Conservation (phyloP, 2,797 vertebrate genomes). For the Kryptolebias ocellatus region DNA sequence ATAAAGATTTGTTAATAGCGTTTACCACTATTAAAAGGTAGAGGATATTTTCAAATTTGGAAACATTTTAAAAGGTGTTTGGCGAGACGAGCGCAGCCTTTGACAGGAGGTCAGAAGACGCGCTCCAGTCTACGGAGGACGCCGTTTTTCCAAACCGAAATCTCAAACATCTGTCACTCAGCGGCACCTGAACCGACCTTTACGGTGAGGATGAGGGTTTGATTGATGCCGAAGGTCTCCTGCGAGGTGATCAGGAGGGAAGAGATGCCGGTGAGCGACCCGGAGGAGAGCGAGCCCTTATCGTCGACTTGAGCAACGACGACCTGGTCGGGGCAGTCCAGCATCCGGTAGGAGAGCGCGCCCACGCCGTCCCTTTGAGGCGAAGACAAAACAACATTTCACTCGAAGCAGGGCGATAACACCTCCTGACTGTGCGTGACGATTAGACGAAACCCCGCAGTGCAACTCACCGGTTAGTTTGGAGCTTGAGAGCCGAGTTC, state of each 20-base stretch:
- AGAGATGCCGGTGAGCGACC: slow-evolving; percentile 85
- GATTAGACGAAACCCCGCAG: not conserved
- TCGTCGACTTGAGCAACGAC: slow-evolving; percentile 86
- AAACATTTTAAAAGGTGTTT: not conserved
- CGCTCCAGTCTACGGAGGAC: not conserved
- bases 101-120: slow-evolving; percentile 15
- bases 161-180: not conserved
- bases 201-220: slow-evolving; percentile 87
- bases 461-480: slow-evolving; percentile 89
- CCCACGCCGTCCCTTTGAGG: slow-evolving; percentile 86
- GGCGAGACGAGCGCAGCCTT: not conserved
- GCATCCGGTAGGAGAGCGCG: slow-evolving; percentile 84
- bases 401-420: not conserved
- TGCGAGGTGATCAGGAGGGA: slow-evolving; percentile 89
- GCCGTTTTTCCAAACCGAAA: slow-evolving; percentile 1
- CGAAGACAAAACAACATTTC: not conserved
- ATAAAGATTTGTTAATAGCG: too few species aligned
- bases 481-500: slow-evolving; percentile 90
- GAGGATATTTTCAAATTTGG: not conserved
- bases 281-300: slow-evolving; percentile 87
- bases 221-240: slow-evolving; percentile 93
- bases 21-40: too few species aligned
- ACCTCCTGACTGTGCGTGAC: not conserved
- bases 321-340: slow-evolving; percentile 83
- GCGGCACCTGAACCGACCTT: slow-evolving; percentile 83